Evolutionary conservation across 2,113 vertebrate genomes (phyloP), one percentile per base, ranked within the genome.

Genomic region (Excalfactoria chinensis): DNA sequence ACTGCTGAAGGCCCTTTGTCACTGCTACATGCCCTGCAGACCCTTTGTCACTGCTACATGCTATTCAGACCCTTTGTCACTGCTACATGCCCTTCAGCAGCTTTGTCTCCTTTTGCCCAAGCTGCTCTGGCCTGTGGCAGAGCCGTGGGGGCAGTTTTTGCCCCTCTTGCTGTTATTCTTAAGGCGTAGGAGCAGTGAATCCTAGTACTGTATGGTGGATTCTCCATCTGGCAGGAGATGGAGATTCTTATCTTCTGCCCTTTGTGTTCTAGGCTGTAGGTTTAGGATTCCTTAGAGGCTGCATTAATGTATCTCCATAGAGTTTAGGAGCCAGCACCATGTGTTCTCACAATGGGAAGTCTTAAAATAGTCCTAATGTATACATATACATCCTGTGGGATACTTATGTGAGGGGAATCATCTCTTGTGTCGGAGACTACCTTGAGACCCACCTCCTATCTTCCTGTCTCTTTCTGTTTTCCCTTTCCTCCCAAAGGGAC

Each of bases 361-460:
- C 41, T 46, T 51, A 51, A 51, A 60, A 23, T 44, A 35, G 22
- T 60, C 18, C 22, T 82, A 46, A 30, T 60, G 51, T 67, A 43
- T 89, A 71, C 32, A 6, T 30, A 3, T 13, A 17, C 0, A 2
- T 66, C 8, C 51, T 81, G 2, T 56, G 8, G 40, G 44, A 30
- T 40, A 30, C 34, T 62, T 30, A 30, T 14, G 26, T 0, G 1
- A 9, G 13, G 22, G 9, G 22, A 34, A 43, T 64, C 3, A 32
- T 12, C 34, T 79, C 41, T 16, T 40, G 26, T 18, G 5, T 28
- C 58, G 30, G 40, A 83, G 28, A 6, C 70, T 71, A 13, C 37
- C 7, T 60, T 83, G 66, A 30, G 9, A 55, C 2, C 9, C 20
- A 8, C 4, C 2, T 32, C 63, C 16, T 7, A 2, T 58, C 22